phyloP scores from a whole-genome alignment of 2,797 vertebrate species.

The Urosaurus nigricauda region DNA sequence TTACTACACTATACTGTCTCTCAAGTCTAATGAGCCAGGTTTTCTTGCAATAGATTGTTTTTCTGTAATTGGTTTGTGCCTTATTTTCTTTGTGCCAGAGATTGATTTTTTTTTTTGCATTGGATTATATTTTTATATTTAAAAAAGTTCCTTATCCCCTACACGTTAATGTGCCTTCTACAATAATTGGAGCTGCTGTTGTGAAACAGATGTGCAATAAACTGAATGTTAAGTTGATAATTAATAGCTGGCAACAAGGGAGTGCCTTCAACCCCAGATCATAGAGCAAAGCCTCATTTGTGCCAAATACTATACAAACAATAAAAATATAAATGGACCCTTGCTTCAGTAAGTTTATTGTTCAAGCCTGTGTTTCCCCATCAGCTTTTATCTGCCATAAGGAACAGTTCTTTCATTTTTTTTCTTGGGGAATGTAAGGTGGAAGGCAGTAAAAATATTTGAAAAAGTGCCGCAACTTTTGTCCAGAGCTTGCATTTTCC shows the following conservation, averaged over 20 bases:
- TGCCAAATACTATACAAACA: slow-evolving; percentile 31
- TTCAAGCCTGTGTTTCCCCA: not conserved
- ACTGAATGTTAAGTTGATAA: slow-evolving; percentile 21
- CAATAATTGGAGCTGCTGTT: slow-evolving; percentile 13
- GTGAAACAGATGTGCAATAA: slow-evolving; percentile 39
- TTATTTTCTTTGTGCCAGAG: not conserved
- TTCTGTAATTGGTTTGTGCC: not conserved
- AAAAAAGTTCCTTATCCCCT: not conserved
- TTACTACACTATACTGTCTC: not conserved
- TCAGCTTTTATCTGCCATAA: not conserved
- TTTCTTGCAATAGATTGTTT: not conserved
- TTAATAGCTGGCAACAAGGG: slow-evolving; percentile 33
- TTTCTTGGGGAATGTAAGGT: not conserved
- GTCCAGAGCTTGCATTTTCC: not conserved
- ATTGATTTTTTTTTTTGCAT: not conserved
- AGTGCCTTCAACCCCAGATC: not conserved
- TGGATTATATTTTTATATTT: not conserved
- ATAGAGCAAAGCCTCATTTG: slow-evolving; percentile 24
- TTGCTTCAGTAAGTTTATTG: slow-evolving; percentile 27
- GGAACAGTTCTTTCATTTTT: not conserved
- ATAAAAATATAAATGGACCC: slow-evolving; percentile 37
- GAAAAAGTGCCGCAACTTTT: not conserved
- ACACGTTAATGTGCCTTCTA: not conserved
- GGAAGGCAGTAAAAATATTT: not conserved
- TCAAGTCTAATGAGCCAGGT: not conserved